These are phyloP conservation scores for Bubo bubo DNA, from an alignment of 2,113 vertebrate species.

Conservation along the genomic window DNA sequence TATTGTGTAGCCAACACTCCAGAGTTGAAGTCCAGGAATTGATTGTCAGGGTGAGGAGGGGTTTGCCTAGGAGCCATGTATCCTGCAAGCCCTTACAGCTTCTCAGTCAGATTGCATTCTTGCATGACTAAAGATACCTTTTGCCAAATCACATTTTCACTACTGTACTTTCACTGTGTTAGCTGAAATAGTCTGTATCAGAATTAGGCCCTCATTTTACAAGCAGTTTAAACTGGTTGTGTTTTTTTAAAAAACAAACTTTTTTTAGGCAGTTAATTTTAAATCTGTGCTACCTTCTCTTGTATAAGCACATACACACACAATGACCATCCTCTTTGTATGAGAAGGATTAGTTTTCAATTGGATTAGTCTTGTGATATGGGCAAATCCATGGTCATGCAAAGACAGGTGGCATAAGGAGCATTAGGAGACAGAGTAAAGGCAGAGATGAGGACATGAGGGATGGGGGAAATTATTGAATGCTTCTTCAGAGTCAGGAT, in stretches of 20 bases:
- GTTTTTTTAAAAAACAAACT: no score
- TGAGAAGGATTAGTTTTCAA: neutral
- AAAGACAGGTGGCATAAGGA: neutral
- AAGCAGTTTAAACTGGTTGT: neutral
- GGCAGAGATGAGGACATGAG: rapidly evolving
- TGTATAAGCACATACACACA: rapidly evolving
- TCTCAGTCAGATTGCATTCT: neutral
- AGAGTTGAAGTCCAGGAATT: neutral
- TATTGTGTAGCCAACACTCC: neutral
- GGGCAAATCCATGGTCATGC: neutral
- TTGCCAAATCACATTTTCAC: neutral
- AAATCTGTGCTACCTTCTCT: neutral
- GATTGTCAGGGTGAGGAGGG: neutral
- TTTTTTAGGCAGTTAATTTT: neutral
- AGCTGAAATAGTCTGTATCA: neutral
- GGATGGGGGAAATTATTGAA: neutral
- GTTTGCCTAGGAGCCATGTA: neutral
- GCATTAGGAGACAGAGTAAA: neutral
- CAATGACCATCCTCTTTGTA: neutral
- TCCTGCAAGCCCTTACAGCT: neutral
- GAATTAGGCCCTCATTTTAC: neutral
- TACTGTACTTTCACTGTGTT: neutral
- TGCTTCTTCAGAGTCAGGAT: neutral
- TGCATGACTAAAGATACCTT: neutral
- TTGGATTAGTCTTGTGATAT: neutral